A percentile compares a stretch with the other conserved stretches of the same genome.
Evolutionary conservation across 2,797 vertebrate genomes (phyloP).

Genomic region (Rhinatrema bivittatum): DNA sequence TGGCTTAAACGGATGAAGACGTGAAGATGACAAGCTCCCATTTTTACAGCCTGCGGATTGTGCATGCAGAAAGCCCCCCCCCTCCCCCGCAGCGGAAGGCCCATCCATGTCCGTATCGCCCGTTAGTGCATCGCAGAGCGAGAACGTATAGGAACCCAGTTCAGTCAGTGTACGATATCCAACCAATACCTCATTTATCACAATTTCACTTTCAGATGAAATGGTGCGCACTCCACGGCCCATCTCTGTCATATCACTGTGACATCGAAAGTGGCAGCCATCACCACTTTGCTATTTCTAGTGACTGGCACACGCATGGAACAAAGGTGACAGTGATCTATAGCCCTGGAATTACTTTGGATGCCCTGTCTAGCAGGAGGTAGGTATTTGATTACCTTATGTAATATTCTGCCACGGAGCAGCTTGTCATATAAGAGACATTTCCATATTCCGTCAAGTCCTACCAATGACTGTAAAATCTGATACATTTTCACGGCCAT

Average conservation of each 20-base stretch:
- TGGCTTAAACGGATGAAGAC: too few species aligned
- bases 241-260: not conserved
- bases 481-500: constrained; percentile 32
- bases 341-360: constrained; percentile 2
- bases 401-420: constrained; percentile 11
- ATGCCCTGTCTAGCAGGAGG: constrained; percentile 7
- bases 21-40: too few species aligned
- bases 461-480: constrained; percentile 29
- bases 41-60: too few species aligned
- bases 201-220: too few species aligned
- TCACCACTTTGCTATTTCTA: not conserved
- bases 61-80: too few species aligned
- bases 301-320: not conserved
- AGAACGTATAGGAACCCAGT: too few species aligned
- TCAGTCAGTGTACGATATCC: too few species aligned
- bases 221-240: too few species aligned
- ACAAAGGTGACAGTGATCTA: constrained; percentile 31
- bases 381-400: constrained; percentile 22
- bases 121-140: too few species aligned
- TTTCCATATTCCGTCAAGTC: constrained; percentile 34
- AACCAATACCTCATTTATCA: too few species aligned
- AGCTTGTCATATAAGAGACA: constrained; percentile 30
- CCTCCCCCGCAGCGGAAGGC: too few species aligned
- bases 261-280: not conserved
- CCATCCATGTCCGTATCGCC: too few species aligned